Percentiles rank a stretch among this genome's conserved stretches.
Evolutionary conservation across 2,888 invertebrate species (phyloP).

Genomic region (Eilema griseolum): DNA sequence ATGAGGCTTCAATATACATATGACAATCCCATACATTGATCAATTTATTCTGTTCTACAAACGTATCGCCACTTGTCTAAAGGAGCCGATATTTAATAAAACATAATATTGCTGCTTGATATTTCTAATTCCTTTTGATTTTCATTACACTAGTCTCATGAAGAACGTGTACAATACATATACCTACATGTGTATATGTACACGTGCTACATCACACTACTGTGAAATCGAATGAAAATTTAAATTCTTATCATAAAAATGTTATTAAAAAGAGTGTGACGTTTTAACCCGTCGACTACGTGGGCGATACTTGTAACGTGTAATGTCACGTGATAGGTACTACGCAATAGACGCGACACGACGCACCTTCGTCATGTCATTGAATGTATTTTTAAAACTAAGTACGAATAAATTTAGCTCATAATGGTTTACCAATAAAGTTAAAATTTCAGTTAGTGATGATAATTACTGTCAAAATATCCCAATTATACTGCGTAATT

Average conservation of each 20-base stretch:
- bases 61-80: no score
- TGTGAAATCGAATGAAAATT: background rate
- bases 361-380: constrained; percentile 61
- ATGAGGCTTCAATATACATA: no score
- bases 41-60: no score
- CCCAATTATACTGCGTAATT: constrained; percentile 18
- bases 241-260: background rate
- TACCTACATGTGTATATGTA: no score
- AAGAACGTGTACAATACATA: no score
- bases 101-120: no score
- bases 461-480: background rate
- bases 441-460: constrained; percentile 24
- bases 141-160: no score
- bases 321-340: constrained; percentile 54
- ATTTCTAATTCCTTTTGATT: no score
- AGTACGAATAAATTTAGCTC: constrained; percentile 26
- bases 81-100: no score
- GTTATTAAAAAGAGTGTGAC: constrained; percentile 47
- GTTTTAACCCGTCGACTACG: constrained; percentile 49
- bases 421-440: constrained; percentile 24
- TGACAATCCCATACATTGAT: no score
- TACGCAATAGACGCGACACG: constrained; percentile 66
- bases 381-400: constrained; percentile 43
- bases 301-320: constrained; percentile 61
- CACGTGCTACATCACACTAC: no score